phyloP scores from a whole-genome alignment of 1,140 invertebrate genomes.

The Nebria ingens region DNA sequence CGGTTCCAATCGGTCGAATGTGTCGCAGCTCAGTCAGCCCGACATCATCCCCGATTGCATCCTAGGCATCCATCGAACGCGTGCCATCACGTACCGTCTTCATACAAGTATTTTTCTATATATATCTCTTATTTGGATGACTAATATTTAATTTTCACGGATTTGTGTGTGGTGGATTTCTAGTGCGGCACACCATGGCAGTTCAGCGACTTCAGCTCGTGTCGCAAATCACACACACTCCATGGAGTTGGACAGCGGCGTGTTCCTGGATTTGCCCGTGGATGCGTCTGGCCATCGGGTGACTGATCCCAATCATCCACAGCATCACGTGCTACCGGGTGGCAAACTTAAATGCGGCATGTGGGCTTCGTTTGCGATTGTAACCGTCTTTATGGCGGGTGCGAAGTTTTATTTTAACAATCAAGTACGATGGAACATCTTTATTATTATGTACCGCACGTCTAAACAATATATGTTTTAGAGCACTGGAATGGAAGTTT shows the following conservation, averaged over 20 bases:
- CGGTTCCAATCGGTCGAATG: slow-evolving; percentile 51
- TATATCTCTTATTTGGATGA: neutral
- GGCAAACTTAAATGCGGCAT: slow-evolving; percentile 18
- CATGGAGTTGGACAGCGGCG: neutral
- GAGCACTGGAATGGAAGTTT: slow-evolving; percentile 46
- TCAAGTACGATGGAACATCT: too few relatives aligned
- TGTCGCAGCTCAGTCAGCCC: slow-evolving; percentile 40
- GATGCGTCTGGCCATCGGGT: neutral
- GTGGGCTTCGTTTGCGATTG: slow-evolving; percentile 22
- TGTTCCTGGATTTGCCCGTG: slow-evolving; percentile 14
- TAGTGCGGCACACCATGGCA: neutral
- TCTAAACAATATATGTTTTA: slow-evolving; percentile 11
- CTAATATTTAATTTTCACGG: too few relatives aligned
- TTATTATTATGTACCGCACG: too few relatives aligned
- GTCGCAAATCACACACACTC: neutral
- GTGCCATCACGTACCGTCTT: slow-evolving; percentile 10
- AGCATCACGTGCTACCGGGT: slow-evolving; percentile 13
- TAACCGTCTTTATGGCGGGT: slow-evolving; percentile 18
- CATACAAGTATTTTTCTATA: too few relatives aligned
- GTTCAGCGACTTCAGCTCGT: too few relatives aligned
- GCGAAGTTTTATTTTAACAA: slow-evolving; percentile 24
- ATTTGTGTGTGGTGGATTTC: too few relatives aligned
- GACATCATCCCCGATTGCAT: slow-evolving; percentile 35
- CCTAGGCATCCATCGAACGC: slow-evolving; percentile 23
- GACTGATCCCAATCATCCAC: neutral